Evolutionary conservation across 2,797 vertebrate genomes (phyloP).

Genomic region (Myotis findleyi): DNA sequence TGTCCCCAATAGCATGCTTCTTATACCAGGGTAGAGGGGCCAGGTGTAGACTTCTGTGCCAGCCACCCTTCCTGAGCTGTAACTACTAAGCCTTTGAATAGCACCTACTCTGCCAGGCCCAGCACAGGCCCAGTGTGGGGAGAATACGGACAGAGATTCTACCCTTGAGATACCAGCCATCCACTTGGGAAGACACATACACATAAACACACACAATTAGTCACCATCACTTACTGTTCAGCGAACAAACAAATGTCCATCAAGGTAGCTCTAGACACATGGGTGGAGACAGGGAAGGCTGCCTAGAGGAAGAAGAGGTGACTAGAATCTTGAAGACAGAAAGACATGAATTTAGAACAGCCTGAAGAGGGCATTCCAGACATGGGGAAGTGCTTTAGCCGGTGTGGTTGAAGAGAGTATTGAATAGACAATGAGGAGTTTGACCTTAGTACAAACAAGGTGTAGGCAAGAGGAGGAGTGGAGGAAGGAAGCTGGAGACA

Average conservation of each 20-base stretch:
- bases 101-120: not conserved
- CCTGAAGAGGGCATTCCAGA: not conserved
- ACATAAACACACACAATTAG: not conserved
- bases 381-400: not conserved
- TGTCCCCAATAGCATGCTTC: not conserved
- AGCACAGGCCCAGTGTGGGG: not conserved
- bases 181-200: not conserved
- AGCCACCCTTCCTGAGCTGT: not conserved
- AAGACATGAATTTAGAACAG: constrained; percentile 33
- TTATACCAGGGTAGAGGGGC: not conserved
- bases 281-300: not conserved
- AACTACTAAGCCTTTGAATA: not conserved
- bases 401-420: not conserved
- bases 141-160: not conserved
- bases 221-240: constrained; percentile 40
- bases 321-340: not conserved
- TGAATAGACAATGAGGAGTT: not conserved
- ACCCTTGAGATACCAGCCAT: not conserved
- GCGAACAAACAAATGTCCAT: constrained; percentile 45
- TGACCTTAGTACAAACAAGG: not conserved
- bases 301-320: not conserved
- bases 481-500: not conserved
- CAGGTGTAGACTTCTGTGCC: not conserved
- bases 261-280: not conserved
- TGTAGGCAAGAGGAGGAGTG: not conserved